Conservation (phyloP, 2,888 invertebrate genomes). For the Acleris cristana region DNA sequence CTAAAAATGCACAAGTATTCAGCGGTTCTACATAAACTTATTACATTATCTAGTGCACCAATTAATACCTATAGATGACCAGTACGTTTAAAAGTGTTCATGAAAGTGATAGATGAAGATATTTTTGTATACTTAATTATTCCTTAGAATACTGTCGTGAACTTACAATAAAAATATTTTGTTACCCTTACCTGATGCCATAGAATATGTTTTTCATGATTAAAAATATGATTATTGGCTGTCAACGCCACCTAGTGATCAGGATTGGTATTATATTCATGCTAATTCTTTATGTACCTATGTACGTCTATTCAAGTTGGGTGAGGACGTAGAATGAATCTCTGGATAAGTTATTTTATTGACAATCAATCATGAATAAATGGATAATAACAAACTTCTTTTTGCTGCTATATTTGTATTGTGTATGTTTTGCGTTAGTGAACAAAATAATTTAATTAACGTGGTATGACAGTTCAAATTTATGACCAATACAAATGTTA, state of each 20-base stretch:
- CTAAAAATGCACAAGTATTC: constrained; percentile 31
- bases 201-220: background rate
- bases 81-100: constrained; percentile 79
- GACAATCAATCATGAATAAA: background rate
- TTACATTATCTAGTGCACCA: constrained; percentile 56
- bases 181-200: constrained; percentile 41
- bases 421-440: constrained; percentile 6
- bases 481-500: constrained; percentile 47
- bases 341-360: constrained; percentile 17
- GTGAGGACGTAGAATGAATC: constrained; percentile 28
- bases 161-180: constrained; percentile 55
- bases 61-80: constrained; percentile 65
- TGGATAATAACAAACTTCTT: background rate
- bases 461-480: constrained; percentile 29
- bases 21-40: constrained; percentile 49
- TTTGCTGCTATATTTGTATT: background rate
- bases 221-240: background rate
- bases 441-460: constrained; percentile 12
- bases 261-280: background rate
- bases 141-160: constrained; percentile 60
- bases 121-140: constrained; percentile 78
- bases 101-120: constrained; percentile 77
- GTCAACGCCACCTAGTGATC: background rate
- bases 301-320: constrained; percentile 20
- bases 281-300: constrained; percentile 15